phyloP scores from a whole-genome alignment of 2,888 invertebrate genomes.

The Idaea aversata region DNA sequence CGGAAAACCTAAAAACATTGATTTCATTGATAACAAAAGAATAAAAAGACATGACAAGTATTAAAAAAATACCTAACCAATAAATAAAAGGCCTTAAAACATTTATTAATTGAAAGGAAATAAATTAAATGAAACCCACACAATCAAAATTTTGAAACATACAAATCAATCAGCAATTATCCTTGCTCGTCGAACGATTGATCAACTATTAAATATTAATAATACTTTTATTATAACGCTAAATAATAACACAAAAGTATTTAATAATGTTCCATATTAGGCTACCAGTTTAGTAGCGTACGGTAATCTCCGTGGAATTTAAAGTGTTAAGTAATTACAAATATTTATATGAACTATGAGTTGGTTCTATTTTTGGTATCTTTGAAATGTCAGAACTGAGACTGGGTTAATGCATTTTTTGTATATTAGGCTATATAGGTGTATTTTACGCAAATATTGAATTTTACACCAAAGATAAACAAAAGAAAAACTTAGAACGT shows the following conservation, averaged over 20 bases:
- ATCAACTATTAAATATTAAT: background rate
- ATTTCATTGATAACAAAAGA: background rate
- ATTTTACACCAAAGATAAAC: too few relatives aligned
- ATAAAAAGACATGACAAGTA: background rate
- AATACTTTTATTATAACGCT: background rate
- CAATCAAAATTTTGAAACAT: background rate
- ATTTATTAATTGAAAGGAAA: background rate
- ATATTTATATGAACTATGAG: background rate
- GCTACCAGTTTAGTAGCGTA: background rate
- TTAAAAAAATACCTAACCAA: background rate
- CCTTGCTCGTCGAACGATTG: background rate
- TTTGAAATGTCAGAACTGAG: background rate
- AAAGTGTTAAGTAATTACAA: background rate
- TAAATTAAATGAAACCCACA: background rate
- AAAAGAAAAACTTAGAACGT: too few relatives aligned
- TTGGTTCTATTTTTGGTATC: background rate
- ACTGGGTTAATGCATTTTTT: background rate
- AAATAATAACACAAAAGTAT: background rate
- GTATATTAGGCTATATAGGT: too few relatives aligned
- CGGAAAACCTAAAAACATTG: too few relatives aligned
- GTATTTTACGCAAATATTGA: too few relatives aligned
- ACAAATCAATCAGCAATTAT: background rate
- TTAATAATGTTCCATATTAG: background rate
- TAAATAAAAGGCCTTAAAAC: background rate
- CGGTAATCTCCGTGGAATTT: background rate